Percentiles rank a stretch among this genome's conserved stretches.
phyloP scores from a whole-genome alignment of 1,140 invertebrate genomes.

The Papilio glaucus region DNA sequence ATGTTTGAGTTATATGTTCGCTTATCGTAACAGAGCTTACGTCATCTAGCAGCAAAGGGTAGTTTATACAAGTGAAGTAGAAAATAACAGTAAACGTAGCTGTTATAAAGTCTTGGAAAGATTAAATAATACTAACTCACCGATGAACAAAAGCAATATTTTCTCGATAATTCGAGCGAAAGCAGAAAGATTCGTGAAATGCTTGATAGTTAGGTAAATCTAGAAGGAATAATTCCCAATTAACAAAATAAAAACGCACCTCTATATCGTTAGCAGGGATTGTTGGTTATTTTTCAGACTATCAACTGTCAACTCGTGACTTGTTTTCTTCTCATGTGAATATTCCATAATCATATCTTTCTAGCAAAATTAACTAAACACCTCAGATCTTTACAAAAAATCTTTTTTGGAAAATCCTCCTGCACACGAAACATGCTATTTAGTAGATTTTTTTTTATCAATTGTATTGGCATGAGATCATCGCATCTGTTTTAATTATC shows the following conservation, averaged over 20 bases:
- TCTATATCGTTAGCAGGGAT: not conserved
- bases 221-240: not conserved
- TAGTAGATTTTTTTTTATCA: not conserved
- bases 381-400: too few species aligned
- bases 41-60: not conserved
- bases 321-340: too few species aligned
- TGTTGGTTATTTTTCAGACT: not conserved
- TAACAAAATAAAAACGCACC: not conserved
- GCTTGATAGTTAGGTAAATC: not conserved
- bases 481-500: not conserved
- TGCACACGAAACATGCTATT: too few species aligned
- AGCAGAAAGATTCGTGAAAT: not conserved
- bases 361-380: too few species aligned
- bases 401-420: too few species aligned
- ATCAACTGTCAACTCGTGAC: too few species aligned
- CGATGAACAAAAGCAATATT: not conserved
- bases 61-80: too few species aligned
- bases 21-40: not conserved
- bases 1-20: conserved; percentile 9
- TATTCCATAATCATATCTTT: too few species aligned
- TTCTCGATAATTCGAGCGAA: not conserved
- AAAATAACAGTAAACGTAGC: not conserved
- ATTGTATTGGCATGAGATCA: conserved; percentile 4
- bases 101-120: not conserved
- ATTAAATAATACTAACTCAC: not conserved